phyloP scores from a whole-genome alignment of 1,140 invertebrate species.

The Bactericera cockerelli region DNA sequence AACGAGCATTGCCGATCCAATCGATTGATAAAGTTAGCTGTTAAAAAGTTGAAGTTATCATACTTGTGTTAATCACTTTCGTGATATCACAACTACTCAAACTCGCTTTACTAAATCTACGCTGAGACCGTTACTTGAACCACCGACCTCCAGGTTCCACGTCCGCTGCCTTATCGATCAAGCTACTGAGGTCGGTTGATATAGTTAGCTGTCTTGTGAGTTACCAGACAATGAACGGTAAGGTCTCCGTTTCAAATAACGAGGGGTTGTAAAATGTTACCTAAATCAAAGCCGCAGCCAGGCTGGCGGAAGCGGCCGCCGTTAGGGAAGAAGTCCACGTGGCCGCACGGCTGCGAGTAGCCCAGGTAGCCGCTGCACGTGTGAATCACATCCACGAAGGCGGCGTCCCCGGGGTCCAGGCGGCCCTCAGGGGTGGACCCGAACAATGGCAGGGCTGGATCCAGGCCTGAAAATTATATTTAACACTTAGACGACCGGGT shows the following conservation, averaged over 20 bases:
- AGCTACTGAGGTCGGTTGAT: no score
- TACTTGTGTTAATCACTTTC: no score
- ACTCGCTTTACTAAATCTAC: no score
- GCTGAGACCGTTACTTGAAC: no score
- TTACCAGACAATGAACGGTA: not conserved
- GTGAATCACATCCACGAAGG: slow-evolving; percentile 57
- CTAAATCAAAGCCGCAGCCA: slow-evolving; percentile 29
- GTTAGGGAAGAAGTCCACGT: slow-evolving; percentile 68
- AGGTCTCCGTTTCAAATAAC: not conserved
- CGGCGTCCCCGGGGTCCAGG: slow-evolving; percentile 43
- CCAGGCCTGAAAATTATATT: slow-evolving; percentile 42
- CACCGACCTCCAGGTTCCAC: no score
- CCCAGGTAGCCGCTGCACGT: slow-evolving; percentile 41
- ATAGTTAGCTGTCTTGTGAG: no score
- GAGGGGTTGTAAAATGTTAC: not conserved
- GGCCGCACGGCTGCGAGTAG: slow-evolving; percentile 38
- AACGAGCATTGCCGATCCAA: no score
- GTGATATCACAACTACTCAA: no score
- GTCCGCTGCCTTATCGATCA: no score
- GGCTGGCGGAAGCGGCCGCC: slow-evolving; percentile 41
- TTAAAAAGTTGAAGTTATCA: no score
- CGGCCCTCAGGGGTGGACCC: slow-evolving; percentile 37
- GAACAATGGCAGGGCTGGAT: slow-evolving; percentile 54
- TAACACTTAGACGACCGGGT: no score
- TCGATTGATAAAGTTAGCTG: not conserved